Conservation (phyloP, 92 coral and sea anemone genomes). For the Palythoa heliodiscus region DNA sequence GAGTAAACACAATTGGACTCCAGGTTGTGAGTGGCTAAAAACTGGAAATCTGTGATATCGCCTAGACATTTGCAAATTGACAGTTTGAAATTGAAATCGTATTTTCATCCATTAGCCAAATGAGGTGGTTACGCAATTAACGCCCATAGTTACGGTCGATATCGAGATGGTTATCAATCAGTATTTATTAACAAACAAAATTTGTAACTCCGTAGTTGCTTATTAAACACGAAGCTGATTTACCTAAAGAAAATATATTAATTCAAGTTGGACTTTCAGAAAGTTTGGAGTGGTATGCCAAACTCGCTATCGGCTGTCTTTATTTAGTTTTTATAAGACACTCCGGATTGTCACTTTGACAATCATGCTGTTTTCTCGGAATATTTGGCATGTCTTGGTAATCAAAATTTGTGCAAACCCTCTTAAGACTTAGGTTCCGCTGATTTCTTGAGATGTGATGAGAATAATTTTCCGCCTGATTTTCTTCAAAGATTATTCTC, state of each 20-base stretch:
- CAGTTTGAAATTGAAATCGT: not conserved
- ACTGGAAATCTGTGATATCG: not conserved
- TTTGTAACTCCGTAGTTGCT: not conserved
- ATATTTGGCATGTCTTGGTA: not conserved
- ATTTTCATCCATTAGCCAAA: slow-evolving; percentile 12
- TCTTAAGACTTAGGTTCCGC: not conserved
- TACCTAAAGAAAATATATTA: not conserved
- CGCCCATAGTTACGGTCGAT: not conserved
- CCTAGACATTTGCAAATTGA: slow-evolving; percentile 6
- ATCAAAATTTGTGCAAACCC: not conserved
- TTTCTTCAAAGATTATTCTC: not conserved
- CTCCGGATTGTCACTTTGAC: not conserved
- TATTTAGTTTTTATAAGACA: not conserved
- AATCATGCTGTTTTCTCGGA: not conserved
- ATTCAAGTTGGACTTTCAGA: not conserved
- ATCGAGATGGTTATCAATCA: not conserved
- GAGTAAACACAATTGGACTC: not conserved
- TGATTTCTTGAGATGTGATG: not conserved
- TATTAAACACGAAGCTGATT: not conserved
- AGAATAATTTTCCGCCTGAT: not conserved
- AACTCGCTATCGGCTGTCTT: not conserved
- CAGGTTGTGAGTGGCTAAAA: not conserved
- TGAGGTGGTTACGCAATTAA: slow-evolving; percentile 7
- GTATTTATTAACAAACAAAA: not conserved
- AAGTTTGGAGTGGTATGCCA: not conserved